phyloP scores from a whole-genome alignment of 2,113 vertebrate genomes.

The Oreochromis aureus region DNA sequence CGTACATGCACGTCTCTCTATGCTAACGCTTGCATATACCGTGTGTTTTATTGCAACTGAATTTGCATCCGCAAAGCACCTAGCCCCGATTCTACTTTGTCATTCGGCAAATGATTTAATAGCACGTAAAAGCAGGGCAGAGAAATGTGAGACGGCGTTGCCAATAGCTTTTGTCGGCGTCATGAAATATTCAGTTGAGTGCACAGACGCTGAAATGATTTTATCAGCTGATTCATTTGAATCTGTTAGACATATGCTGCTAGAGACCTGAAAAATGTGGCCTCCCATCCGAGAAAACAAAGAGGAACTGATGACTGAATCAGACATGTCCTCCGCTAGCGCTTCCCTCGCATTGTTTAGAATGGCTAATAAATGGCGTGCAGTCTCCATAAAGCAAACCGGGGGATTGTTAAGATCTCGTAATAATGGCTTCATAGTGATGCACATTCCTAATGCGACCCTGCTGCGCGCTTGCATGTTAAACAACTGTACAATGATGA shows the following conservation, averaged over 20 bases:
- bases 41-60: neutral
- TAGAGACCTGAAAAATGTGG: neutral
- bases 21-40: neutral
- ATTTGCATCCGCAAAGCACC: conserved; percentile 27
- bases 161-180: conserved; percentile 9
- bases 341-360: neutral
- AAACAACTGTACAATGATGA: neutral
- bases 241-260: neutral
- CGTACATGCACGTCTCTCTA: neutral
- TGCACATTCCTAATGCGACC: neutral
- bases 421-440: neutral
- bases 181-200: conserved; percentile 54
- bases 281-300: neutral
- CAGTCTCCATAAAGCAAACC: neutral
- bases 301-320: neutral
- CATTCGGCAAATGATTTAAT: conserved; percentile 24
- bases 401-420: neutral
- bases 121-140: conserved; percentile 28
- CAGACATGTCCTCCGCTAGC: neutral
- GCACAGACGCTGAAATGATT: conserved; percentile 37
- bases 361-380: neutral
- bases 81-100: neutral
- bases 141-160: neutral
- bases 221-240: conserved; percentile 38
- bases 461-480: neutral